A percentile compares a stretch with the other conserved stretches of the same genome.
Conservation (phyloP, 2,888 invertebrate species). For the Chymomyza fuscimana region DNA sequence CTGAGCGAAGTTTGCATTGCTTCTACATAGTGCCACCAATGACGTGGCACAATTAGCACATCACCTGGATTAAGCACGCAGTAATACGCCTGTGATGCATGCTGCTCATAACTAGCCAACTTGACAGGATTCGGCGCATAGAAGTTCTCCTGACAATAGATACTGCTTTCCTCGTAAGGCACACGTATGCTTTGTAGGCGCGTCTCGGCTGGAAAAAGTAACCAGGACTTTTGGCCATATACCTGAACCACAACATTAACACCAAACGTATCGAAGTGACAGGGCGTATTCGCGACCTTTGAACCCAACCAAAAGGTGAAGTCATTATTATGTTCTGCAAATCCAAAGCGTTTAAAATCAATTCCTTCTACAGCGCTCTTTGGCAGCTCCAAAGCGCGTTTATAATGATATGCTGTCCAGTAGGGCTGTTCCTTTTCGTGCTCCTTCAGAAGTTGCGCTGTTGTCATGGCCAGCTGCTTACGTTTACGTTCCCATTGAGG, state of each 20-base stretch:
- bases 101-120: conserved; percentile 35
- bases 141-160: conserved; percentile 92
- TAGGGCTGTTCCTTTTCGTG: conserved; percentile 46
- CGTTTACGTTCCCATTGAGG: conserved; percentile 92
- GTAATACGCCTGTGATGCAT: conserved; percentile 76
- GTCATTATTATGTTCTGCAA: conserved; percentile 85
- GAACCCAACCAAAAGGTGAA: conserved; percentile 94
- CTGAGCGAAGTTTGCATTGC: conserved; percentile 87
- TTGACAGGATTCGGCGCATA: conserved; percentile 82
- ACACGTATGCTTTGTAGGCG: conserved; percentile 89
- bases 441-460: conserved; percentile 83
- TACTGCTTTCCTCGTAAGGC: conserved; percentile 97
- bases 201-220: conserved; percentile 91
- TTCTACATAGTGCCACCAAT: conserved; percentile 99
- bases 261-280: conserved; percentile 96
- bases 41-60: conserved; percentile 91
- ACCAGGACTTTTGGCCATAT: conserved; percentile 94
- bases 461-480: conserved; percentile 82
- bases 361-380: conserved; percentile 79
- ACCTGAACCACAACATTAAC: conserved; percentile 95
- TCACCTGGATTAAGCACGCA: conserved; percentile 90
- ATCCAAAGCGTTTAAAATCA: conserved; percentile 87
- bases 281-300: conserved; percentile 93
- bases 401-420: conserved; percentile 76
- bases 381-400: conserved; percentile 66